Evolutionary conservation across 2,113 vertebrate species (phyloP), one percentile per base, ranked within the genome.

Genomic region (Ictidomys tridecemlineatus): DNA sequence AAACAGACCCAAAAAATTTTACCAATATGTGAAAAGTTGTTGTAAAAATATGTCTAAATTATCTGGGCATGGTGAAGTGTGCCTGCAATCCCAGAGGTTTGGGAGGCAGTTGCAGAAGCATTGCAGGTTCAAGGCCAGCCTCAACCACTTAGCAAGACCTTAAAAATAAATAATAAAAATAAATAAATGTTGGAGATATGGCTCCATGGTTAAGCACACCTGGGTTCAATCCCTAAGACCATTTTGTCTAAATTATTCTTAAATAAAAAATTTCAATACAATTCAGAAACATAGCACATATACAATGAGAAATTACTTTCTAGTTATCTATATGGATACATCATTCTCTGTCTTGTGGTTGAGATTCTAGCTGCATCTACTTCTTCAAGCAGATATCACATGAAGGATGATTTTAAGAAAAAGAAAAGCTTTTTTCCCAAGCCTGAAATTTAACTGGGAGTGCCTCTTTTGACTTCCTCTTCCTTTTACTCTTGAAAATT

Each of bases 401-500:
- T 18, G 37, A 58, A 56, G 67, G 17, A 61, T 72, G 12, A 37
- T 85, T 84, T 91, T 69, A 73, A 42, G 39, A 20, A 58, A 69
- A 45, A 53, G 70, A 22, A 85, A 83, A 90, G 5, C 22, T 26
- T 94, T 90, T 67, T 42, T 10, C 8, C 11, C 24, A 67, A 80
- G 74, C 37, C 48, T 1, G 0, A 2, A 45, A 17, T 70, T 79
- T 73, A 72, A 10, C 91, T 91, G 45, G 28, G 4, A 82, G 51
- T 45, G 18, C 69, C 88, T 89, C 45, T 94, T 72, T 83, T 77
- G 2, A 5, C 61, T 88, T 32, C 30, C 45, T 26, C 34, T 92
- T 83, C 18, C 37, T 85, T 96, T 87, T 34, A 30, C n/a, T 89
- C 39, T 91, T 93, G 72, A 69, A 91, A 92, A 78, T 63, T 56